phyloP scores from a whole-genome alignment of 1,140 invertebrate genomes.

The Mamestra configurata region DNA sequence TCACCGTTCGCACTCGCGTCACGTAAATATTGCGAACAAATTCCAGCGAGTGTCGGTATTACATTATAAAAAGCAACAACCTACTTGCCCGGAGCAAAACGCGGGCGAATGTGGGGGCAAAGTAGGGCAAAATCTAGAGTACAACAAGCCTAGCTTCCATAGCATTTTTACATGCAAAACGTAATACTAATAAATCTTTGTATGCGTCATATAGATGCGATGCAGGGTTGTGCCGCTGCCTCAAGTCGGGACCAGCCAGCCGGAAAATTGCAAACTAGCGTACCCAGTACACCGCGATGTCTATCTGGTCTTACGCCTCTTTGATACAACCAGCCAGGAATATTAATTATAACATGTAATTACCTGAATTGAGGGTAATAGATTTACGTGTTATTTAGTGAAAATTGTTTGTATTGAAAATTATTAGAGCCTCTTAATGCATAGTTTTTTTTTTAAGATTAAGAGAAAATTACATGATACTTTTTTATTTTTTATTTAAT shows the following conservation, averaged over 20 bases:
- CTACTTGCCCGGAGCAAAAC: slow-evolving; percentile 22
- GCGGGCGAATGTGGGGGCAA: slow-evolving; percentile 26
- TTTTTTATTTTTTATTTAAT: too few species aligned
- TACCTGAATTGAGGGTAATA: slow-evolving; percentile 20
- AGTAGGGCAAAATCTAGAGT: slow-evolving; percentile 33
- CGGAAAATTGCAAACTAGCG: slow-evolving; percentile 60
- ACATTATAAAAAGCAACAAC: slow-evolving; percentile 44
- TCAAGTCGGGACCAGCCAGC: slow-evolving; percentile 54
- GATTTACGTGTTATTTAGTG: neutral
- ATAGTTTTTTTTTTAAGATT: neutral
- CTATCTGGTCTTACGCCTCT: slow-evolving; percentile 44
- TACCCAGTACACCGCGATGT: slow-evolving; percentile 25
- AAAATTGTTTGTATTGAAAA: neutral
- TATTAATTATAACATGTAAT: slow-evolving; percentile 48
- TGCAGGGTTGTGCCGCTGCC: slow-evolving; percentile 41
- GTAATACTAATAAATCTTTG: slow-evolving; percentile 55
- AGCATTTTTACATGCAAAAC: slow-evolving; percentile 51
- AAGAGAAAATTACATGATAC: too few species aligned
- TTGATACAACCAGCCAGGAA: slow-evolving; percentile 24
- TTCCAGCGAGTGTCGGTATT: slow-evolving; percentile 34
- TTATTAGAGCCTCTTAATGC: neutral
- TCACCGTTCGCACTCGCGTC: slow-evolving; percentile 24
- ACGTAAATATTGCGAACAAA: slow-evolving; percentile 40
- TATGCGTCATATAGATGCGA: slow-evolving; percentile 55
- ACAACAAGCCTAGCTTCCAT: slow-evolving; percentile 38